phyloP scores from a whole-genome alignment of 2,888 invertebrate species.

The Caenorhabditis afra region DNA sequence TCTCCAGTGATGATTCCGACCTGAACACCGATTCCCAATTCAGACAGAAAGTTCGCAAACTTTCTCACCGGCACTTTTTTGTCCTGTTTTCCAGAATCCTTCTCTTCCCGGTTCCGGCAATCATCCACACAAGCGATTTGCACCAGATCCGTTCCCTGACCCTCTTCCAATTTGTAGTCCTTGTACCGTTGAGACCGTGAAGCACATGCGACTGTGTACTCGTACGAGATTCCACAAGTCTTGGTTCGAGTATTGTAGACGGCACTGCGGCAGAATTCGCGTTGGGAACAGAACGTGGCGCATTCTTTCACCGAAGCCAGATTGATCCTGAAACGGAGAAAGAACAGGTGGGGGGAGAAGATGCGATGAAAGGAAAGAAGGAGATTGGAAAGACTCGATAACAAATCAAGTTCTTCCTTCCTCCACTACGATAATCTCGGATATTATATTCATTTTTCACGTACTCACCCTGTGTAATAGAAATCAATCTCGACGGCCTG shows the following conservation, averaged over 20 bases:
- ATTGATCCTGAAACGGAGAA: constrained; percentile 67
- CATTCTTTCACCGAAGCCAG: constrained; percentile 73
- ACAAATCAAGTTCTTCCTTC: constrained; percentile 35
- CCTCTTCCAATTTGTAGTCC: constrained; percentile 61
- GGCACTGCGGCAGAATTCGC: constrained; percentile 78
- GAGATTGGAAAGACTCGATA: constrained; percentile 34
- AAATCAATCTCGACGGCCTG: constrained; percentile 71
- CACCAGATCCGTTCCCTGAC: constrained; percentile 56
- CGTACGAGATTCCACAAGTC: constrained; percentile 77
- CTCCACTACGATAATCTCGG: constrained; percentile 8
- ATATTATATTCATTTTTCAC: constrained; percentile 16
- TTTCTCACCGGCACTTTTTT: constrained; percentile 42
- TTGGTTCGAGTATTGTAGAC: constrained; percentile 73
- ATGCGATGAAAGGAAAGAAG: constrained; percentile 5
- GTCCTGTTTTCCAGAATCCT: constrained; percentile 28
- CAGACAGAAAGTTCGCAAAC: background rate
- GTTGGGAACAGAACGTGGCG: constrained; percentile 75
- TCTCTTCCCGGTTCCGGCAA: constrained; percentile 46
- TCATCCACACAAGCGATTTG: constrained; percentile 70
- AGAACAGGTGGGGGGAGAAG: constrained; percentile 14
- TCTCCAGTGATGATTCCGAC: constrained; percentile 63
- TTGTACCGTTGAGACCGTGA: constrained; percentile 64
- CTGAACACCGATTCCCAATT: constrained; percentile 15
- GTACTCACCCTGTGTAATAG: constrained; percentile 74
- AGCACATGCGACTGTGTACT: constrained; percentile 62